These are phyloP conservation scores for Drosophila rhopaloa DNA, from an alignment of 1,140 invertebrate species.

Conservation along the genomic window DNA sequence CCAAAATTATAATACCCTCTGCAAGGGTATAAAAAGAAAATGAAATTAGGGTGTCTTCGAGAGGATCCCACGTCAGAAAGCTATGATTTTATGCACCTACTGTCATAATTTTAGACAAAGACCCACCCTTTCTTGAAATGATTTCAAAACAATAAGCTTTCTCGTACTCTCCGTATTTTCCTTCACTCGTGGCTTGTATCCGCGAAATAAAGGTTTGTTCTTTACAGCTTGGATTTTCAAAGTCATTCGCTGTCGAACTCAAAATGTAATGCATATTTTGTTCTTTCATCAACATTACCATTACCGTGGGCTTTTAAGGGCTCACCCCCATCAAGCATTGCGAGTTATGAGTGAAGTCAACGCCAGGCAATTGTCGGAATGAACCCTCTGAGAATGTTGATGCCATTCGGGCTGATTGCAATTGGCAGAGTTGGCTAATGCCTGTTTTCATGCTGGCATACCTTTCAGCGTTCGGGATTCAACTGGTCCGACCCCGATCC, in stretches of 20 bases:
- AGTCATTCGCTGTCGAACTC: background rate
- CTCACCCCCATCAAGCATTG: conserved; percentile 2
- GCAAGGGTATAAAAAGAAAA: too few species aligned
- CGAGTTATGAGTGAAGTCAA: conserved; percentile 31
- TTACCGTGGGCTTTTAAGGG: conserved; percentile 10
- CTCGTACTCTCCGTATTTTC: too few species aligned
- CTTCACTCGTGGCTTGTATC: background rate
- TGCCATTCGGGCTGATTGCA: conserved; percentile 41
- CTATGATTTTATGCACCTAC: too few species aligned
- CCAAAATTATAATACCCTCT: too few species aligned
- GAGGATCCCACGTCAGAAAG: too few species aligned
- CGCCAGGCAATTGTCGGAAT: conserved; percentile 24
- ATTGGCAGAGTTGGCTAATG: conserved; percentile 33
- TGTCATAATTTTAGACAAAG: too few species aligned
- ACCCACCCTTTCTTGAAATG: too few species aligned
- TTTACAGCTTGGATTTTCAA: background rate
- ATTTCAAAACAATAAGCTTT: too few species aligned
- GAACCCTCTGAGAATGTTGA: conserved; percentile 13
- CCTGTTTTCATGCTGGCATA: conserved; percentile 7
- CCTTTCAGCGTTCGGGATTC: background rate
- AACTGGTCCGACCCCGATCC: background rate
- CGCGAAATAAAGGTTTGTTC: background rate
- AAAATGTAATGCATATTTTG: background rate
- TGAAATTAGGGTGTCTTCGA: too few species aligned
- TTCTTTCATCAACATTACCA: conserved; percentile 3